These are phyloP conservation scores for Rhorus exstirpatorius DNA, from an alignment of 2,888 invertebrate genomes.

Conservation along the genomic window DNA sequence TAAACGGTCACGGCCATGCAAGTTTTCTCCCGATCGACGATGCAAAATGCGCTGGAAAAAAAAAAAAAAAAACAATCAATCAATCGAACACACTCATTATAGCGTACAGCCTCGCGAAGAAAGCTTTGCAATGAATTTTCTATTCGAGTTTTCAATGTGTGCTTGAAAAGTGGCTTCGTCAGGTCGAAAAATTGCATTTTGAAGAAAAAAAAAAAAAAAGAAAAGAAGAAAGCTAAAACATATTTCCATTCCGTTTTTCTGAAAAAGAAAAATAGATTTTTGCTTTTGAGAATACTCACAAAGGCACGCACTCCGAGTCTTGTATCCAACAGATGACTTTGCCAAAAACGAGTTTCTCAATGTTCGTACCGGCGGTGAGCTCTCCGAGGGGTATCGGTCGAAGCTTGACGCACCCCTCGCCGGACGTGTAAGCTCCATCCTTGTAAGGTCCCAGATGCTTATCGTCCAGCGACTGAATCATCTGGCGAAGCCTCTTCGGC, in stretches of 20 bases:
- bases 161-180: no score
- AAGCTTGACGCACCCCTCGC: slow-evolving; percentile 87
- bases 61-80: slow-evolving; percentile 40
- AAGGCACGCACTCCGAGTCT: slow-evolving; percentile 92
- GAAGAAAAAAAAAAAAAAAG: slow-evolving; percentile 42
- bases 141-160: no score
- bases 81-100: no score
- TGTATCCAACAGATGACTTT: slow-evolving; percentile 94
- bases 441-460: slow-evolving; percentile 91
- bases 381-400: slow-evolving; percentile 87
- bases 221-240: no score
- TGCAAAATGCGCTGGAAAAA: slow-evolving; percentile 91
- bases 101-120: no score
- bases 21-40: slow-evolving; percentile 91
- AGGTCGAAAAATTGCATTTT: no score
- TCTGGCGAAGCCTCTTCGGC: slow-evolving; percentile 90
- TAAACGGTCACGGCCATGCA: slow-evolving; percentile 93
- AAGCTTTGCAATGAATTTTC: no score
- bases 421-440: slow-evolving; percentile 87
- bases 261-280: no score
- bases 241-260: no score
- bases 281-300: slow-evolving; percentile 88
- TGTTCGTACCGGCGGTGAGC: slow-evolving; percentile 89
- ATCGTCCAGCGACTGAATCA: slow-evolving; percentile 89
- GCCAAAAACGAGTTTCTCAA: slow-evolving; percentile 90